Percentiles rank a stretch among this genome's conserved stretches.
Conservation (phyloP, 2,888 invertebrate genomes). For the Gymnosoma rotundatum region DNA sequence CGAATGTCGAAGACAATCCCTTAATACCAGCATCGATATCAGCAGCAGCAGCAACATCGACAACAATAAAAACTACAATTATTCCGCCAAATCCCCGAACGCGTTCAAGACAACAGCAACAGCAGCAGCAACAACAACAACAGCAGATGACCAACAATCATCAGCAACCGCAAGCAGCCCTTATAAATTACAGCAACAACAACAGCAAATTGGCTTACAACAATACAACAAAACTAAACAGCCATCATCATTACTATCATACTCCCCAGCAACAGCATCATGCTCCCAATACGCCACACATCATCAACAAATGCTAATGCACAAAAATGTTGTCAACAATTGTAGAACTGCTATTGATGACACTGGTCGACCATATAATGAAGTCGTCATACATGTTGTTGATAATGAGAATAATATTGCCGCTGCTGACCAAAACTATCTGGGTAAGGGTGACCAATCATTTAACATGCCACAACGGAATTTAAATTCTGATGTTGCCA, state of each 20-base stretch:
- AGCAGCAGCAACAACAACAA: slow-evolving; percentile 62
- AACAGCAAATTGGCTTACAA: slow-evolving; percentile 67
- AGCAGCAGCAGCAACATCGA: slow-evolving; percentile 54
- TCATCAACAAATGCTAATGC: slow-evolving; percentile 77
- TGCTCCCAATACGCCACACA: slow-evolving; percentile 55
- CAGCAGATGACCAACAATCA: slow-evolving; percentile 69
- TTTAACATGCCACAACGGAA: slow-evolving; percentile 60
- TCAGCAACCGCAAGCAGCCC: slow-evolving; percentile 64
- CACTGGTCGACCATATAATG: slow-evolving; percentile 54
- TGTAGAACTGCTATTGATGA: slow-evolving; percentile 63
- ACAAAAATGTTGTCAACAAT: slow-evolving; percentile 59
- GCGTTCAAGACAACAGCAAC: slow-evolving; percentile 74
- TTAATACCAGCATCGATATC: slow-evolving; percentile 50
- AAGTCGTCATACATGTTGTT: slow-evolving; percentile 59
- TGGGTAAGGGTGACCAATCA: slow-evolving; percentile 66
- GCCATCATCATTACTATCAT: slow-evolving; percentile 73
- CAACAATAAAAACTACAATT: slow-evolving; percentile 72
- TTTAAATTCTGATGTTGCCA: slow-evolving; percentile 54
- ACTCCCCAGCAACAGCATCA: slow-evolving; percentile 50
- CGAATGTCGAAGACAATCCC: slow-evolving; percentile 70
- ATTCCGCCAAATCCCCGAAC: slow-evolving; percentile 74
- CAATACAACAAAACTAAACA: slow-evolving; percentile 62
- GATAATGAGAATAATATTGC: slow-evolving; percentile 32
- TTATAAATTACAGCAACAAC: slow-evolving; percentile 71
- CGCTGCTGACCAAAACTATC: slow-evolving; percentile 18